Base-by-base conservation (phyloP, 1,140 invertebrate species). In the Ctenoplectra terminalis region DNA sequence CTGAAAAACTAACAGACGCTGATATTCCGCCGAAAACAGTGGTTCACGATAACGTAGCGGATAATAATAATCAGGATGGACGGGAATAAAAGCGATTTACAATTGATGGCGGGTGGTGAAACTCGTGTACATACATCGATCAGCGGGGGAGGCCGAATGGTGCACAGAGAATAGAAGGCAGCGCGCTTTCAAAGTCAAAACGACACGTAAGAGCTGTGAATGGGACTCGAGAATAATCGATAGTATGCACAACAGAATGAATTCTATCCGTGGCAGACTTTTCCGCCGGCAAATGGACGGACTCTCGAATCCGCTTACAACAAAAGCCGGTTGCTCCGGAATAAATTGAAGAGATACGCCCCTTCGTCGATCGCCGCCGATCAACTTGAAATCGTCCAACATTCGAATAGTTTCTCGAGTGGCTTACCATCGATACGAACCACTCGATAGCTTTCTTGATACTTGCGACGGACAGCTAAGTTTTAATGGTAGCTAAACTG, bases 191-290 rank as follows among this genome's bases (percentile, higher is more conserved):
- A 78, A 83, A 83, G 64, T 80, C 63, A 48, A 70, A 79, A 87
- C 71, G 75, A 87, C 58, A 83, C 71, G 50, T 86, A 79, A 87
- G 84, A 75, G 83, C 74, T 56, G 56, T 85, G 74, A 86, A 87
- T 86, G 71, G 84, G 54, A 75, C 84, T 83, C 58, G 84, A 83
- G 85, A 87, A 87, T 87, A 87, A 87, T 87, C 84, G 85, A 87
- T 87, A 86, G 77, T 85, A 82, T 85, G 84, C 78, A 86, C 84
- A 85, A 72, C 83, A 74, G 71, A 69, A 69, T 84, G 82, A 79
- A 71, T 84, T 79, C 77, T 73, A 81, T 78, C 74, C 74, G 69
- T 40, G 67, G 56, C 58, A 69, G 66, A 81, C 66, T 64, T n/a
- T 70, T 86, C 83, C 71, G 17, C 58, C 66, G 40, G 50, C 83